Evolutionary conservation across 2,888 invertebrate genomes (phyloP).

Genomic region (Orgyia antiqua): DNA sequence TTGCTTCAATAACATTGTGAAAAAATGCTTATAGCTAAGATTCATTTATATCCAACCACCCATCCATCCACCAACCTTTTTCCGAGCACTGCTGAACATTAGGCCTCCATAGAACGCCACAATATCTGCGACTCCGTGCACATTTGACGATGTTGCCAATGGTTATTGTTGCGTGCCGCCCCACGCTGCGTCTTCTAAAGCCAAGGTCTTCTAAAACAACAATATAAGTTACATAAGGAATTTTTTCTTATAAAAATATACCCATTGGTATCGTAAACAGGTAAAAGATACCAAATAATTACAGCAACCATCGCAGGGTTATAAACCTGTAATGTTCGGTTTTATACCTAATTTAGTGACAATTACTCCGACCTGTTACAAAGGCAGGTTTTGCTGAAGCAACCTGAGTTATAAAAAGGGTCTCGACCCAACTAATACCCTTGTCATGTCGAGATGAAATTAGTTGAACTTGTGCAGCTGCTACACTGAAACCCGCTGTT

Average conservation of each 20-base stretch:
- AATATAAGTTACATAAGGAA: too few species aligned
- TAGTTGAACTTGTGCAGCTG: conserved; percentile 72
- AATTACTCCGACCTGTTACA: conserved; percentile 36
- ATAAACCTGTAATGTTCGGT: conserved; percentile 17
- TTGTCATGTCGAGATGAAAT: conserved; percentile 75
- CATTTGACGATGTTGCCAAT: too few species aligned
- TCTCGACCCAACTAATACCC: conserved; percentile 72
- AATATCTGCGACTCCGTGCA: too few species aligned
- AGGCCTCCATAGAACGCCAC: too few species aligned
- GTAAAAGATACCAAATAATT: conserved; percentile 1
- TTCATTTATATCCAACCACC: too few species aligned
- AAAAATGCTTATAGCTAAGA: too few species aligned
- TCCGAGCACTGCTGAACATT: too few species aligned
- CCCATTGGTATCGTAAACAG: conserved; percentile 7
- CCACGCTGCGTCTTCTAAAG: too few species aligned
- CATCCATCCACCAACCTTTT: too few species aligned
- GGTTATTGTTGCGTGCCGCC: too few species aligned
- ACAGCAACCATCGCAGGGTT: conserved; percentile 6
- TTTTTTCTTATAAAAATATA: conserved; percentile 9
- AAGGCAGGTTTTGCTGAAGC: conserved; percentile 45
- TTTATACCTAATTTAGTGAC: conserved; percentile 36
- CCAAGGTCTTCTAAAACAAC: too few species aligned
- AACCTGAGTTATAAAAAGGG: conserved; percentile 69
- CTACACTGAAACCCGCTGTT: conserved; percentile 50
- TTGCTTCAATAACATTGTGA: too few species aligned